Evolutionary conservation across 2,113 vertebrate species (phyloP).

Genomic region (Acanthisitta chloris): DNA sequence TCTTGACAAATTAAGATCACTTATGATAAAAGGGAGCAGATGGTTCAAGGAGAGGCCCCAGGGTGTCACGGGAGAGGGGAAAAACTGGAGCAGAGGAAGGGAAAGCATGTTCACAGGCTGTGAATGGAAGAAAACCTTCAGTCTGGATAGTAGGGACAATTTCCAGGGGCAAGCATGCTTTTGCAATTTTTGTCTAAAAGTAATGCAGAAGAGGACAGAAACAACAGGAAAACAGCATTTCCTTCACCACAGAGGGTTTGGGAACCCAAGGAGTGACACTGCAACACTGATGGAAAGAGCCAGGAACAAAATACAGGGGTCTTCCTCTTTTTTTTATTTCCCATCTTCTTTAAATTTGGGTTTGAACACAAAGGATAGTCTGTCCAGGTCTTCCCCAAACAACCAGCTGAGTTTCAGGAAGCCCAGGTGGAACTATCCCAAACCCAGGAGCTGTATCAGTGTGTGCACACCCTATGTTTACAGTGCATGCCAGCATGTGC

Average conservation of each 20-base stretch:
- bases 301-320: neutral
- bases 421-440: neutral
- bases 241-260: neutral
- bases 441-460: neutral
- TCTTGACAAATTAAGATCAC: constrained; percentile 44
- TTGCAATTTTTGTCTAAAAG: neutral
- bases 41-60: constrained; percentile 29
- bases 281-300: neutral
- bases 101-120: constrained; percentile 4
- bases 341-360: neutral
- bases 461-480: rapidly evolving
- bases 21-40: constrained; percentile 54
- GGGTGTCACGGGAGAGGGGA: neutral
- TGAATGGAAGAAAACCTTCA: neutral
- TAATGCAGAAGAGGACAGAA: neutral
- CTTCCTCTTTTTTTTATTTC: neutral
- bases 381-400: neutral
- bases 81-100: constrained; percentile 18
- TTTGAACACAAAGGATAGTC: neutral
- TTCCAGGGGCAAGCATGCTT: neutral
- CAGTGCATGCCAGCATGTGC: neutral
- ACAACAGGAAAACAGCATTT: neutral
- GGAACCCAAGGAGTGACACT: neutral
- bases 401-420: neutral
- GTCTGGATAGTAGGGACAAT: neutral